Base-by-base conservation (phyloP, 2,797 vertebrate genomes). In the Anguilla anguilla region DNA sequence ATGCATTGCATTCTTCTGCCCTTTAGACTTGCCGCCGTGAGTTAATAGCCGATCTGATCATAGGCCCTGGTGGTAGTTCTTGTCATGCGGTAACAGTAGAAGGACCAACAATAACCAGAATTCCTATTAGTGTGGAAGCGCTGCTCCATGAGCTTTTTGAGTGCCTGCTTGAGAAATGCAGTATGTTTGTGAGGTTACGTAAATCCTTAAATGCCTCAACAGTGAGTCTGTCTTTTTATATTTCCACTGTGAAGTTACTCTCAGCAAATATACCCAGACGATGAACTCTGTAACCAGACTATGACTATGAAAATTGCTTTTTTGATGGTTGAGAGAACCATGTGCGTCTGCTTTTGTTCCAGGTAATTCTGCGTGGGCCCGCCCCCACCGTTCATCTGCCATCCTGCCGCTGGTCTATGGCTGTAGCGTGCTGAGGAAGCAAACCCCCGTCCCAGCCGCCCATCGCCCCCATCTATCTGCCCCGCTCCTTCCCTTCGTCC, bases 341-440 rank as follows among this genome's bases (percentile, higher is more conserved):
- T 92, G 10, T 92, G 88, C 91, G n/a, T 84, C 91, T 85, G 94
- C 89, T 67, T 55, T 87, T 94, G 81, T 95, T 96, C 53, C 94
- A 96, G 95, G 88, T 89, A 67, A n/a, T 64, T 85, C 82, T 15
- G 55, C 91, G 53, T 55, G 82, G 64, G 9, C 31, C 43, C 55
- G 43, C 15, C 11, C 7, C 31, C 55, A 55, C 83, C 43, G 79
- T 43, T 85, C 88, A 85, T 90, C 84, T 13, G 13, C 72, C n/a
- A 51, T 89, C 61, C 53, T 2, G 0, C 86, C 85, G 64, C 89
- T 31, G 87, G 82, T 64, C 89, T 85, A 94, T 95, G 95, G 93
- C 85, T 87, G 49, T 91, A 85, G 91, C 90, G 89, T 91, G 86
- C 89, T 96, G 93, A 96, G 91, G 90, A 88, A 85, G 64, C 90